Conservation (phyloP, 2,113 vertebrate species). For the Pitta sordida region DNA sequence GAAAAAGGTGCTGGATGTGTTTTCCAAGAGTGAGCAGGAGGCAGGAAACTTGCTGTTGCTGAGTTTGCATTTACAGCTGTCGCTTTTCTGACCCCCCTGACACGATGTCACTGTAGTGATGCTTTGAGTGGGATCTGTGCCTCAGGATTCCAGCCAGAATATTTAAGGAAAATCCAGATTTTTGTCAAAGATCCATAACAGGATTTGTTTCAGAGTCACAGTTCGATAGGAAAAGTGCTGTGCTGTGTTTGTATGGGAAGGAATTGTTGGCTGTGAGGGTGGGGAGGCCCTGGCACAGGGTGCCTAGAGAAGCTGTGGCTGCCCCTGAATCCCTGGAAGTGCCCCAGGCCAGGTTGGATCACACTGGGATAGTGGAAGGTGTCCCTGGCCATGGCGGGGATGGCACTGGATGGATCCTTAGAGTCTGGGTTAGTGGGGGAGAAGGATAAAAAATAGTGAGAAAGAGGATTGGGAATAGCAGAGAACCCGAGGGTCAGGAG, state of each 20-base stretch:
- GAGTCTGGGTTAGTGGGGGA: background rate
- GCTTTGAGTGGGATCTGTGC: rapidly evolving
- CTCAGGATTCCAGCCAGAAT: background rate
- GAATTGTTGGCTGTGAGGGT: rapidly evolving
- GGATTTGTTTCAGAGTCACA: background rate
- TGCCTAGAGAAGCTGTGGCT: background rate
- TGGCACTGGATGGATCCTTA: too few relatives aligned
- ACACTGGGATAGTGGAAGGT: background rate
- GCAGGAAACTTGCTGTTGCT: background rate
- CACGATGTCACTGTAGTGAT: rapidly evolving
- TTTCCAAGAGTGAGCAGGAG: background rate
- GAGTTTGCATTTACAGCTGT: background rate
- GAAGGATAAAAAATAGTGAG: too few relatives aligned
- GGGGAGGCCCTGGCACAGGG: background rate
- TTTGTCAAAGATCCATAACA: rapidly evolving
- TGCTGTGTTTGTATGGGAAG: background rate
- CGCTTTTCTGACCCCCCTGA: background rate
- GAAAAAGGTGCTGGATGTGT: background rate
- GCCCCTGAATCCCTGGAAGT: background rate
- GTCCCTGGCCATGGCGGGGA: background rate
- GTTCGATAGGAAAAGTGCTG: background rate
- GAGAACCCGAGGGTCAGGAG: too few relatives aligned
- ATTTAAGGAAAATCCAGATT: background rate
- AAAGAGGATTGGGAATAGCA: too few relatives aligned
- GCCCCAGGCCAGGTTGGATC: background rate